Percentiles rank a stretch among this genome's conserved stretches.
phyloP scores from a whole-genome alignment of 2,888 invertebrate genomes.

The Carabus problematicus region DNA sequence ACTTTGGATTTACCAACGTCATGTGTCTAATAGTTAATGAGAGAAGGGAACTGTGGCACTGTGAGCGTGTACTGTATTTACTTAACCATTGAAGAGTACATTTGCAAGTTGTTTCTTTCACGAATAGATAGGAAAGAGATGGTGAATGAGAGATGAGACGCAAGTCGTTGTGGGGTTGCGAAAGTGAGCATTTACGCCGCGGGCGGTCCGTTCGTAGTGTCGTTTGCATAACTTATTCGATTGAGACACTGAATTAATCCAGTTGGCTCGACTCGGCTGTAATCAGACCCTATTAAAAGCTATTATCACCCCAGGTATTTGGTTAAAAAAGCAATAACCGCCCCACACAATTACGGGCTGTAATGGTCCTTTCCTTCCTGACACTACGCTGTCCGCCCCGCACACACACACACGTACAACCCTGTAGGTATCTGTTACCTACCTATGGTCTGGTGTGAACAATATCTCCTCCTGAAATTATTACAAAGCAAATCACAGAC shows the following conservation, averaged over 20 bases:
- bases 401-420: slow-evolving; percentile 45
- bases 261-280: slow-evolving; percentile 39
- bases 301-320: slow-evolving; percentile 61
- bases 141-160: too few species aligned
- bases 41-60: slow-evolving; percentile 23
- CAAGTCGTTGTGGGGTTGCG: slow-evolving; percentile 29
- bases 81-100: slow-evolving; percentile 9
- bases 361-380: slow-evolving; percentile 55
- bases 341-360: slow-evolving; percentile 58
- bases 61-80: background rate
- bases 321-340: slow-evolving; percentile 62
- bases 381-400: slow-evolving; percentile 49
- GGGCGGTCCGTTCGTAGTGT: slow-evolving; percentile 34
- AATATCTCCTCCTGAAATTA: too few species aligned
- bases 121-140: background rate
- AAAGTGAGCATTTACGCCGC: slow-evolving; percentile 37
- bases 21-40: slow-evolving; percentile 36
- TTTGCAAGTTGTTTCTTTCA: slow-evolving; percentile 36
- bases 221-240: slow-evolving; percentile 42
- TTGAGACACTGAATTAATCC: slow-evolving; percentile 43
- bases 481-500: slow-evolving; percentile 7
- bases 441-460: too few species aligned
- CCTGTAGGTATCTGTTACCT: background rate
- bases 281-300: slow-evolving; percentile 46
- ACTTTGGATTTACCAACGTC: too few species aligned